phyloP scores from a whole-genome alignment of 2,113 vertebrate species.

The Melanerpes formicivorus region DNA sequence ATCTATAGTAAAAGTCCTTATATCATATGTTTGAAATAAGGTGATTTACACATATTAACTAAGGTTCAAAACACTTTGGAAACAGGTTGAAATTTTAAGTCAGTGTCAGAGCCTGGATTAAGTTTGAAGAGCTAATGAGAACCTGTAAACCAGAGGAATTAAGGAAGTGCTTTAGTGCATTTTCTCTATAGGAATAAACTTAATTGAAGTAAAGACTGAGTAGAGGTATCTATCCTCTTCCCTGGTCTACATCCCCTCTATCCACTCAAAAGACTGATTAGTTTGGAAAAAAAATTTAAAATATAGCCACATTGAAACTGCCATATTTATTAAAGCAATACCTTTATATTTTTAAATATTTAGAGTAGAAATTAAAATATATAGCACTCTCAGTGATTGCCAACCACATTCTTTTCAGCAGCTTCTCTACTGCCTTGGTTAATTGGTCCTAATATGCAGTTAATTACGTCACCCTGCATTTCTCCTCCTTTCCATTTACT shows the following conservation, averaged over 20 bases:
- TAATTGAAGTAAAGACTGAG: not conserved
- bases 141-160: constrained; percentile 27
- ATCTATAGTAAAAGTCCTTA: constrained; percentile 12
- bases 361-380: not conserved
- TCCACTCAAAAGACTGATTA: not conserved
- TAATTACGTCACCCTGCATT: not conserved
- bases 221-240: not conserved
- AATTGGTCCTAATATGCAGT: not conserved
- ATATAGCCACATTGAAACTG: not conserved
- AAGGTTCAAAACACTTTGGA: constrained; percentile 1
- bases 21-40: not conserved
- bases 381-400: not conserved
- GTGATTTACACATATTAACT: not conserved
- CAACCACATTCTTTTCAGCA: not conserved
- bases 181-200: constrained; percentile 10
- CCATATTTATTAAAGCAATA: not conserved
- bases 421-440: not conserved
- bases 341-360: not conserved
- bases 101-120: constrained; percentile 5
- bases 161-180: not conserved
- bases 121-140: constrained; percentile 10
- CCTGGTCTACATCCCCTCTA: not conserved
- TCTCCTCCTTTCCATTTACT: not conserved
- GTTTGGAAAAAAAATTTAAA: constrained; percentile 54
- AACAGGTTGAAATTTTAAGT: constrained; percentile 27